These are phyloP conservation scores for Operophtera brumata DNA, from an alignment of 2,888 invertebrate genomes.

Conservation along the genomic window DNA sequence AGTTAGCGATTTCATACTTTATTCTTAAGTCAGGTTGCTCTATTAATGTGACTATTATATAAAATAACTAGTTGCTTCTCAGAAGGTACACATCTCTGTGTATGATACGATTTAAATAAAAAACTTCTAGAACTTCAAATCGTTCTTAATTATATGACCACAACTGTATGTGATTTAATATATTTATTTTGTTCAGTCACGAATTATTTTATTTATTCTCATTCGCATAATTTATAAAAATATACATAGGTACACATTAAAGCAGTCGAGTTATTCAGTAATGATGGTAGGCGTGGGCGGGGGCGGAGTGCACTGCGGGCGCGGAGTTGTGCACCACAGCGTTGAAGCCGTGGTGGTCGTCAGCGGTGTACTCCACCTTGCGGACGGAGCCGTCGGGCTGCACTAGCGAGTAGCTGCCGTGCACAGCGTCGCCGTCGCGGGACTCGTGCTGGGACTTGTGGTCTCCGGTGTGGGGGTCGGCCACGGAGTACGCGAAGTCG, in stretches of 20 bases:
- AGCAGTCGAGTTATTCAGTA: background rate
- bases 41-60: too few species aligned
- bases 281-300: background rate
- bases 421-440: constrained; percentile 78
- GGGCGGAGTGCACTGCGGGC: constrained; percentile 42
- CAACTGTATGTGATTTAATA: too few species aligned
- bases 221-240: constrained; percentile 33
- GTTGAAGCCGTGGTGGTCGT: constrained; percentile 62
- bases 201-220: constrained; percentile 22
- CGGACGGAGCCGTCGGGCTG: constrained; percentile 76
- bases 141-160: too few species aligned
- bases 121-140: too few species aligned
- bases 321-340: constrained; percentile 73
- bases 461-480: constrained; percentile 80
- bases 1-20: too few species aligned
- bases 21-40: too few species aligned
- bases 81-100: too few species aligned
- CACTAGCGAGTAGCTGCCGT: constrained; percentile 80
- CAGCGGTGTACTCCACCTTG: constrained; percentile 73
- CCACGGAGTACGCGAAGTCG: constrained; percentile 76
- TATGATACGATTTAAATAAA: too few species aligned
- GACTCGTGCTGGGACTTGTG: constrained; percentile 78
- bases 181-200: too few species aligned
- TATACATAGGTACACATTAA: constrained; percentile 34
- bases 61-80: too few species aligned